Percentiles rank a stretch among this genome's conserved stretches.
phyloP scores from a whole-genome alignment of 2,797 vertebrate genomes.

The Artibeus lituratus region DNA sequence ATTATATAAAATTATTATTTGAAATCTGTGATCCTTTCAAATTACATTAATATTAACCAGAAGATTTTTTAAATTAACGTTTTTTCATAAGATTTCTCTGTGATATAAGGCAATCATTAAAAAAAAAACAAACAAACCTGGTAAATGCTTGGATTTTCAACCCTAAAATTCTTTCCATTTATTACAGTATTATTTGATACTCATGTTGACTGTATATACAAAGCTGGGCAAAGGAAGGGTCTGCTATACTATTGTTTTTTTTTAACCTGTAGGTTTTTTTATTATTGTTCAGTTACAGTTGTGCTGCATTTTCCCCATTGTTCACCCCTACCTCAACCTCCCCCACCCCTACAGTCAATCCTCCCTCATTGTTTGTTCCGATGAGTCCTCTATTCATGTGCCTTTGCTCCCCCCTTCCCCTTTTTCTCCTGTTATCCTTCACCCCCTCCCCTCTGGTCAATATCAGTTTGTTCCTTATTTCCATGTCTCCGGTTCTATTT shows the following conservation, averaged over 20 bases:
- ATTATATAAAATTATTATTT: not conserved
- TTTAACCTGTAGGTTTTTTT: too few relatives aligned
- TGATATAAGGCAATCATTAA: not conserved
- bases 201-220: not conserved
- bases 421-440: too few relatives aligned
- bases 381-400: not conserved
- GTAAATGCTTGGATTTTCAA: not conserved
- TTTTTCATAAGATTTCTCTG: not conserved
- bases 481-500: not conserved
- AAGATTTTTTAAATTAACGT: not conserved
- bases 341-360: not conserved
- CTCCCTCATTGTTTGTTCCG: not conserved
- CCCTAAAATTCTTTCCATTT: not conserved
- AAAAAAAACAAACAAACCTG: not conserved
- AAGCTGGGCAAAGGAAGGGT: not conserved
- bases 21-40: not conserved
- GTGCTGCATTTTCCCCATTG: too few relatives aligned
- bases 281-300: too few relatives aligned
- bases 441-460: not conserved
- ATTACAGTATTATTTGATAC: not conserved
- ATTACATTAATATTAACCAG: not conserved
- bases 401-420: not conserved
- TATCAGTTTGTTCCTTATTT: not conserved
- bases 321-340: too few relatives aligned
- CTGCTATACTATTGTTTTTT: not conserved